These are phyloP conservation scores for Thysanoteuthis rhombus DNA, from an alignment of 2,888 invertebrate genomes.

Conservation along the genomic window DNA sequence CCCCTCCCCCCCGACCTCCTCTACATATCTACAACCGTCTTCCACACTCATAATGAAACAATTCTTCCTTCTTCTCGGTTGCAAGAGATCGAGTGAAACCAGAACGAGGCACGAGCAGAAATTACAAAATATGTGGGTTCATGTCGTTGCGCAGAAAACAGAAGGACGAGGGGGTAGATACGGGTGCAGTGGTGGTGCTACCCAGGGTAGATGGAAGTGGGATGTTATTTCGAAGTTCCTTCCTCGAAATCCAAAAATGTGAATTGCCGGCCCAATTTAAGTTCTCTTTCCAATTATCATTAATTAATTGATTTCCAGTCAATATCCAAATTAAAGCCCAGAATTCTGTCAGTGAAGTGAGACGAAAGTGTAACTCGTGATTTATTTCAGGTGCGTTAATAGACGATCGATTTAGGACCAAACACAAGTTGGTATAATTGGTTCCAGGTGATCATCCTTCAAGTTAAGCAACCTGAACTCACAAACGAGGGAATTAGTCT, in stretches of 20 bases:
- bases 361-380: background rate
- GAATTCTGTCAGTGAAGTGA: background rate
- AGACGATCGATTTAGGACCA: background rate
- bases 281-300: background rate
- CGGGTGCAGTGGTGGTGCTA: background rate
- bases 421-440: background rate
- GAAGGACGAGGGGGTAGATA: background rate
- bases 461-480: background rate
- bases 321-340: background rate
- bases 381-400: background rate
- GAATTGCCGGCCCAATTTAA: background rate
- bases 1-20: too few species aligned
- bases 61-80: background rate
- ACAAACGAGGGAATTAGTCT: background rate
- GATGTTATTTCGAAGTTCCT: background rate
- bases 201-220: background rate
- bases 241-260: background rate
- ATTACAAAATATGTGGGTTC: background rate
- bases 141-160: background rate
- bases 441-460: background rate
- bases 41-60: background rate
- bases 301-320: background rate
- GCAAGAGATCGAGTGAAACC: background rate
- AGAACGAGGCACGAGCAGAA: background rate
- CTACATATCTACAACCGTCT: background rate